Evolutionary conservation across 2,888 invertebrate species (phyloP), one percentile per base, ranked within the genome.

Genomic region (Erpobdella octoculata): DNA sequence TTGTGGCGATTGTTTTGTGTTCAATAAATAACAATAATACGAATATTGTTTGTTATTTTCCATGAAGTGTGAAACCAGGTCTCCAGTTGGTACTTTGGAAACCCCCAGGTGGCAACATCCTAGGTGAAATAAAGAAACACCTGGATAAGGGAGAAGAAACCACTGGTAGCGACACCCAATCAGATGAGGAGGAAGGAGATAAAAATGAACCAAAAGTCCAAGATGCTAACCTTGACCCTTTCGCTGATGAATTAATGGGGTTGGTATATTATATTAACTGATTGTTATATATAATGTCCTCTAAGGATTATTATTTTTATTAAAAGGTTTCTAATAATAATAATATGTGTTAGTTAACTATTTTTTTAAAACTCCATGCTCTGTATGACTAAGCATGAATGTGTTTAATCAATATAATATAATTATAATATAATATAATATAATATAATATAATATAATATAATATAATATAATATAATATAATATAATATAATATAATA

Each of bases 61-160:
- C n/a, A n/a, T n/a, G n/a, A n/a, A 53, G 53, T 25, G 53, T 53
- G 21, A 53, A 53, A n/a, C 53, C 53, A 53, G 53, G 53, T 53
- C 53, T 53, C 53, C 53, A 53, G 28, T 53, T 53, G 28, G 53
- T 53, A 5, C 53, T 53, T 25, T 53, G 53, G 53, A 53, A 53
- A 53, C 53, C 53, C 6, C 53, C 53, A 25, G 53, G 53, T 53
- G 53, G 28, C 28, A 28, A 28, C 21, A 28, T 53, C 28, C 53
- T 53, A 25, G 53, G 28, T 8, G 53, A 53, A 28, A 53, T 53
- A 21, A 53, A 53, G 28, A 53, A 53, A 28, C 21, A 53, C 21
- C 53, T 53, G 9, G 15, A 53, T n/a, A n/a, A 53, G n/a, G n/a
- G n/a, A n/a, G n/a, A n/a, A n/a, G n/a, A n/a, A n/a, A n/a, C n/a